phyloP scores from a whole-genome alignment of 2,113 vertebrate genomes.

The Nothobranchius furzeri region DNA sequence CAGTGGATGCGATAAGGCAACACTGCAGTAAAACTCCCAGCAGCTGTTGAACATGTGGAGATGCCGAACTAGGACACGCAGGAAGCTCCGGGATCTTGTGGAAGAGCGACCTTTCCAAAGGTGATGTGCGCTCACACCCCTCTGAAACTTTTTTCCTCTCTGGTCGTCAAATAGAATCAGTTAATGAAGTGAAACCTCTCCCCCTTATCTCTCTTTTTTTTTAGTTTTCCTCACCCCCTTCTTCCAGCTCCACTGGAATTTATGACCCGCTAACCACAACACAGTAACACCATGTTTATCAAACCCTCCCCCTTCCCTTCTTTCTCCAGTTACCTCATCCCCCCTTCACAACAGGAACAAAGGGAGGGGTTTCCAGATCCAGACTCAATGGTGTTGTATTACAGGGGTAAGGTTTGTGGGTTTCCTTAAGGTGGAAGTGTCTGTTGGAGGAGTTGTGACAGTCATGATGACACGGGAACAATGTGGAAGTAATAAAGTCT shows the following conservation, averaged over 20 bases:
- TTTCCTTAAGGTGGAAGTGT: constrained; percentile 47
- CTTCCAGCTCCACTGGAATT: constrained; percentile 51
- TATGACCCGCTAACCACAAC: constrained; percentile 69
- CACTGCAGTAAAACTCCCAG: constrained; percentile 24
- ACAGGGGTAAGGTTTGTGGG: constrained; percentile 38
- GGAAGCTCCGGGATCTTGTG: constrained; percentile 5
- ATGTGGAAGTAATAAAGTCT: neutral
- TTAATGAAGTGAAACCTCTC: constrained; percentile 37
- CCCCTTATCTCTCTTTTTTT: constrained; percentile 8
- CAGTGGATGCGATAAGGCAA: constrained; percentile 38
- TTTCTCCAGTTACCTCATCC: neutral
- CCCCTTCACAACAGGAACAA: constrained; percentile 40
- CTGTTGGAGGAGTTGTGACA: neutral
- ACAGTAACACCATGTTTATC: constrained; percentile 66
- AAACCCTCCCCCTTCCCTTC: constrained; percentile 48
- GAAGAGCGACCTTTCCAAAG: constrained; percentile 23
- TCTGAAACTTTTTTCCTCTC: constrained; percentile 26
- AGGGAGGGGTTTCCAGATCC: constrained; percentile 58
- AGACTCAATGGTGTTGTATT: constrained; percentile 52
- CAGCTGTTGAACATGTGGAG: constrained; percentile 31
- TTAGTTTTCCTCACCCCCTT: constrained; percentile 27
- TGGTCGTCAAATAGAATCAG: constrained; percentile 40
- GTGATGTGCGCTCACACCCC: constrained; percentile 11
- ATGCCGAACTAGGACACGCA: constrained; percentile 40
- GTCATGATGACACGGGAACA: neutral